A percentile compares a stretch with the other conserved stretches of the same genome.
Evolutionary conservation across 2,888 invertebrate species (phyloP).

Genomic region (Nipponacmea schrenckii): DNA sequence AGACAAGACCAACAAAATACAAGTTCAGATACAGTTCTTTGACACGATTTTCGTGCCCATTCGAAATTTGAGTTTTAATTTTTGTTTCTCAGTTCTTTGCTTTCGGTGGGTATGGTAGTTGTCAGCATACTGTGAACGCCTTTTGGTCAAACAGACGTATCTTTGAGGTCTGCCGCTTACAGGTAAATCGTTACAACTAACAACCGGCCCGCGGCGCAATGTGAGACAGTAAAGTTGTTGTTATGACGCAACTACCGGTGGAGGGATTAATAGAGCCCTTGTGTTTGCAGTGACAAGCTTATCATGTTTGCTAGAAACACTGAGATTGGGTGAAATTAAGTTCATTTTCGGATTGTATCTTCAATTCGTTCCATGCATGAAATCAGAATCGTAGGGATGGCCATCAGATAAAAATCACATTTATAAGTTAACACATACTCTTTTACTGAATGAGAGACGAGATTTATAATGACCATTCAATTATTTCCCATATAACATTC

Average conservation of each 20-base stretch:
- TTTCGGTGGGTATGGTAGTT: not conserved
- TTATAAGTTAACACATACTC: too few species aligned
- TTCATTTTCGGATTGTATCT: too few species aligned
- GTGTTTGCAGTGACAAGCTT: slow-evolving; percentile 7
- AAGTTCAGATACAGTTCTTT: too few species aligned
- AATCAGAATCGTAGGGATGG: too few species aligned
- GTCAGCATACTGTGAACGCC: not conserved
- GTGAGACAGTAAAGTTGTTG: not conserved
- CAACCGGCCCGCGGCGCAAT: not conserved
- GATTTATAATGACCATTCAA: too few species aligned
- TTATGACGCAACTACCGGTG: not conserved
- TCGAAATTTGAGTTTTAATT: not conserved
- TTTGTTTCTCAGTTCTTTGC: not conserved
- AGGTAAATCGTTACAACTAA: slow-evolving; percentile 1
- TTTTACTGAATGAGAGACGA: too few species aligned
- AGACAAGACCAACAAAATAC: too few species aligned
- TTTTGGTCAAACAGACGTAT: not conserved
- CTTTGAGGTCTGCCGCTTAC: not conserved
- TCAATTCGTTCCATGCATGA: too few species aligned
- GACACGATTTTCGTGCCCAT: not conserved
- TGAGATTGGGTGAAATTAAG: too few species aligned
- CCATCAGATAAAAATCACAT: too few species aligned
- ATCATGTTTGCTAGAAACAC: not conserved
- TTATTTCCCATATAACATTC: too few species aligned
- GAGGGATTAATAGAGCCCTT: not conserved